Conservation (phyloP, 2,113 vertebrate species). For the Synchiropus splendidus region DNA sequence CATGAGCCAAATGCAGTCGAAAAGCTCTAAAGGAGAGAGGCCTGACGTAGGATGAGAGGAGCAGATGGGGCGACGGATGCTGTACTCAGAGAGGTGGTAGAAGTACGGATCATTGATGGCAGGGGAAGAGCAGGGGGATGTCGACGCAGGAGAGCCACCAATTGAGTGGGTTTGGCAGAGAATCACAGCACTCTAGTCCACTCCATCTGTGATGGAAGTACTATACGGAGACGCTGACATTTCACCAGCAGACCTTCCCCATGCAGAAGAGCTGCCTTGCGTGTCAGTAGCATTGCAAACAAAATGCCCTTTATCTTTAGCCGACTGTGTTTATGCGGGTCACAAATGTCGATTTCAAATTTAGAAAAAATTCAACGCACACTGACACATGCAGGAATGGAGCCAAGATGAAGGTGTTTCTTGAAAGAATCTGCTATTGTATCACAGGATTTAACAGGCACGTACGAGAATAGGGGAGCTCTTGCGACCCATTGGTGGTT, state of each 20-base stretch:
- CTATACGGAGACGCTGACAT: conserved; percentile 31
- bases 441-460: too few species aligned
- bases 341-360: too few species aligned
- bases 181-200: conserved; percentile 51
- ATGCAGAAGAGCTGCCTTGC: conserved; percentile 15
- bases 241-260: conserved; percentile 16
- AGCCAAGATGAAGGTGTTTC: too few species aligned
- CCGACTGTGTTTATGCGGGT: too few species aligned
- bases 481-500: too few species aligned
- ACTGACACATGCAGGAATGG: too few species aligned
- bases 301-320: too few species aligned
- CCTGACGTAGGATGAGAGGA: conserved; percentile 21
- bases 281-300: not conserved
- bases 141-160: conserved; percentile 36
- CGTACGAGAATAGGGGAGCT: too few species aligned
- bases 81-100: conserved; percentile 26
- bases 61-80: conserved; percentile 3
- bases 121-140: conserved; percentile 11
- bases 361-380: too few species aligned
- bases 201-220: conserved; percentile 58
- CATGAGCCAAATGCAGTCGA: conserved; percentile 11
- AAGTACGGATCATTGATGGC: conserved; percentile 27
- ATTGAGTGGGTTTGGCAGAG: conserved; percentile 56
- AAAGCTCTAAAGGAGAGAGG: conserved; percentile 8
- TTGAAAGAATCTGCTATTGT: too few species aligned